phyloP scores from a whole-genome alignment of 2,113 vertebrate species.

The Hemiprocne comata region DNA sequence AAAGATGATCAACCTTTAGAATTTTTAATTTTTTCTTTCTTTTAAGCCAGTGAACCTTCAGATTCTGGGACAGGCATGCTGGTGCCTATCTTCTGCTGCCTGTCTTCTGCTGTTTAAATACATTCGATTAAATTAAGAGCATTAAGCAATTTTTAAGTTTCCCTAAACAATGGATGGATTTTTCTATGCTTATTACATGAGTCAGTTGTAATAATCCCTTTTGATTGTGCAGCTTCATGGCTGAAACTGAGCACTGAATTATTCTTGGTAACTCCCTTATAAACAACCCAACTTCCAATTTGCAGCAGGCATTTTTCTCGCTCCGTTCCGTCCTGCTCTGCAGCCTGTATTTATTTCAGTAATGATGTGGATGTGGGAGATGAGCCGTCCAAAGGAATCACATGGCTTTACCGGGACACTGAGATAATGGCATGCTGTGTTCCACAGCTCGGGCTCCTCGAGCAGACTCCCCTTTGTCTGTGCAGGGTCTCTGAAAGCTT shows the following conservation, averaged over 20 bases:
- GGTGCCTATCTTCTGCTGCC: background rate
- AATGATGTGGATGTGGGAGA: background rate
- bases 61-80: background rate
- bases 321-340: background rate
- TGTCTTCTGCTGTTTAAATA: background rate
- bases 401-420: background rate
- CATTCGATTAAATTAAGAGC: background rate
- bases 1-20: no score
- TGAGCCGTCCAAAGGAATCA: background rate
- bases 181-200: background rate
- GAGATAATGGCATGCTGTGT: background rate
- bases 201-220: background rate
- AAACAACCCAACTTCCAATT: background rate
- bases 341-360: background rate
- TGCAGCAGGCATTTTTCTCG: background rate
- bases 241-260: background rate
- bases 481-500: background rate
- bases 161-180: background rate
- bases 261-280: background rate
- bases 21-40: background rate
- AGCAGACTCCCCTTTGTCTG: background rate
- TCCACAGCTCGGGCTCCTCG: background rate
- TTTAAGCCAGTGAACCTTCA: background rate
- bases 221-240: background rate
- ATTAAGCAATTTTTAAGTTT: background rate